These are phyloP conservation scores for Phaedon cochleariae DNA, from an alignment of 2,888 invertebrate species.

Conservation along the genomic window DNA sequence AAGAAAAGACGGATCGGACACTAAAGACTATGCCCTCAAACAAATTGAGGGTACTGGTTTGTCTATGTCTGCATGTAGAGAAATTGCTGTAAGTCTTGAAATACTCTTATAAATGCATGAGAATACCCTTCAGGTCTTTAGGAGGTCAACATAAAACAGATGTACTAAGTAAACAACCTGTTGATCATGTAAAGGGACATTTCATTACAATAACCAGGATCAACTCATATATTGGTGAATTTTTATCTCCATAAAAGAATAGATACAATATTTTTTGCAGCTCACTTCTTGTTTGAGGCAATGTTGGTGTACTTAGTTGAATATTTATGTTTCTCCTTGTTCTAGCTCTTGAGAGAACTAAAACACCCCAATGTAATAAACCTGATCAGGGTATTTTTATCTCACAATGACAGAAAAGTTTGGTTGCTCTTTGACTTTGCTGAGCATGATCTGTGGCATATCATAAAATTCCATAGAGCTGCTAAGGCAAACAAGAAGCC, in stretches of 20 bases:
- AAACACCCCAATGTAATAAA: slow-evolving; percentile 98
- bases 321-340: slow-evolving; percentile 45
- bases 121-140: no score
- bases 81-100: slow-evolving; percentile 96
- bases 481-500: slow-evolving; percentile 97
- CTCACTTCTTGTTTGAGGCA: no score
- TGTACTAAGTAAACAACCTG: no score
- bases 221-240: no score
- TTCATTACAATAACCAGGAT: no score
- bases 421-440: slow-evolving; percentile 98
- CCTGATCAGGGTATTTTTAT: slow-evolving; percentile 94
- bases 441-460: slow-evolving; percentile 99
- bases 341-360: slow-evolving; percentile 90
- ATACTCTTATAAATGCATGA: no score
- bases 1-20: slow-evolving; percentile 86
- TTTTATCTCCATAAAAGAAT: no score
- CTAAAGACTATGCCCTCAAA: slow-evolving; percentile 95
- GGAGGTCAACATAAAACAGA: no score
- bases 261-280: no score
- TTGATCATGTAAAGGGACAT: no score
- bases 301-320: no score
- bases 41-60: slow-evolving; percentile 99
- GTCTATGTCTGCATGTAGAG: slow-evolving; percentile 99
- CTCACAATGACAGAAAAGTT: slow-evolving; percentile 95
- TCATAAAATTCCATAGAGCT: slow-evolving; percentile 97